phyloP scores from a whole-genome alignment of 2,888 invertebrate species.

The Anodontia alba region DNA sequence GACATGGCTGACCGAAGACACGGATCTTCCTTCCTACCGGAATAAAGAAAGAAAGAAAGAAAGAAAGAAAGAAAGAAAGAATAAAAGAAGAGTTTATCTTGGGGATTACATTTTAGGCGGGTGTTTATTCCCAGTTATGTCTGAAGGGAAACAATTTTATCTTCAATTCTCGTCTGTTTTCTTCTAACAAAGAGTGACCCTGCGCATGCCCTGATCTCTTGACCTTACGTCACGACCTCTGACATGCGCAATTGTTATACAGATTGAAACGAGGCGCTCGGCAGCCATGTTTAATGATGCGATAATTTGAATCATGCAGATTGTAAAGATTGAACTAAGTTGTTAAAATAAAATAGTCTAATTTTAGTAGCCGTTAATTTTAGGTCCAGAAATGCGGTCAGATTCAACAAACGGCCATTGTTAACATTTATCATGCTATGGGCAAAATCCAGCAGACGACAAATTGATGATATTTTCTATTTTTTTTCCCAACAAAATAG shows the following conservation, averaged over 20 bases:
- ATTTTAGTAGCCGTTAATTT: conserved; percentile 15
- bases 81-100: no score
- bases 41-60: no score
- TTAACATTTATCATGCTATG: no score
- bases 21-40: no score
- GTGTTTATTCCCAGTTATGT: not conserved
- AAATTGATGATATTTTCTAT: no score
- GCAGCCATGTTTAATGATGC: not conserved
- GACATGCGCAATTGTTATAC: conserved; percentile 12
- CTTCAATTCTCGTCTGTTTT: not conserved
- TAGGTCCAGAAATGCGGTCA: not conserved
- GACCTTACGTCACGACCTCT: conserved; percentile 17
- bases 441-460: no score
- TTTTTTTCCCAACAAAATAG: no score
- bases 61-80: no score
- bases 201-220: conserved; percentile 12
- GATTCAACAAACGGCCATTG: conserved; percentile 7
- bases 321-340: not conserved
- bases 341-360: conserved; percentile 10
- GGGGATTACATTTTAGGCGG: not conserved
- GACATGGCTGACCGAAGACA: no score
- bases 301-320: not conserved
- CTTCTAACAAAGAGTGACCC: conserved; percentile 5
- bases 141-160: not conserved
- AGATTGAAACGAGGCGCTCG: conserved; percentile 8